Base-by-base conservation (phyloP, 2,888 invertebrate species). In the Byasa hedistus region DNA sequence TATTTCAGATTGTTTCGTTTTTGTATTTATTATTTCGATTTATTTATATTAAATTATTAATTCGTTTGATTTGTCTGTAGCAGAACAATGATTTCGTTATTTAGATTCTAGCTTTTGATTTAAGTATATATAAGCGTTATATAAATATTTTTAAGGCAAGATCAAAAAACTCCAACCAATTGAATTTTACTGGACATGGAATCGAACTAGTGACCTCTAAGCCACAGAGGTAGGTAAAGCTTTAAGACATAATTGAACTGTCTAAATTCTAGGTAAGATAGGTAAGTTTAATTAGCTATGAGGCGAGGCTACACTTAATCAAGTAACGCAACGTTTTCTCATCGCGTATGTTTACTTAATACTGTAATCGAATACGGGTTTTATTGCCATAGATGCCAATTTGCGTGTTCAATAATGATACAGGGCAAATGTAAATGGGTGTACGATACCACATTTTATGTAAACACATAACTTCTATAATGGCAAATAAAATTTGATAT, bases 401-500 rank as follows among this genome's bases (percentile, higher is more conserved):
- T 61, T 68, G 67, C 57, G 57, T 64, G 59, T 68, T 61, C 56
- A 52, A 64, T 68, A 68, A 68, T 63, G 63, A 57, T 44, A 68
- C 56, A 60, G 52, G 57, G 64, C 67, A 64, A 64, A 68, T 61
- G 64, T 64, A 68, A 64, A 68, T 68, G 67, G 61, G 39, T 8
- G 27, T 57, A 61, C 66, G 68, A 72, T 66, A 72, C 58, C 65
- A 72, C 70, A 68, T 66, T 72, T 70, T 69, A 71, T 69, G 73
- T 69, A 71, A 71, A 72, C 70, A 72, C 69, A 66, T 71, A 71
- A 70, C 70, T 66, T 69, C 69, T 69, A 65, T 73, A 73, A 74
- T 74, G 71, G 72, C 69, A 66, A 71, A 73, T 74, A 74, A 73
- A 73, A 72, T 70, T 68, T 74, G 72, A 74, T 72, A 71, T 71